phyloP scores from a whole-genome alignment of 2,797 vertebrate genomes.

The Spea hammondii region DNA sequence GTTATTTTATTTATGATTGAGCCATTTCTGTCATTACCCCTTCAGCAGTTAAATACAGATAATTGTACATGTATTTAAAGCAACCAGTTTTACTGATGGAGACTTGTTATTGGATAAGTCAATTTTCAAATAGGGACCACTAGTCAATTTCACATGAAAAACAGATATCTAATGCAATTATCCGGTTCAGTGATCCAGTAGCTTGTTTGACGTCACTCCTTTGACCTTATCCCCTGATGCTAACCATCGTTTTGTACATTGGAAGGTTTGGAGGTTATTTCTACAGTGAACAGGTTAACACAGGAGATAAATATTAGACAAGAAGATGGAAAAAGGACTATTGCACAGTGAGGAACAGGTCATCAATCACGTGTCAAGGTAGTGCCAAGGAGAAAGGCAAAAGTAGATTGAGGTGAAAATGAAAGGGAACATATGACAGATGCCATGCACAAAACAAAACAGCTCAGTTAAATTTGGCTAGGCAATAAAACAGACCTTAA shows the following conservation, averaged over 20 bases:
- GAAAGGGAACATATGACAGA: not conserved
- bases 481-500: not conserved
- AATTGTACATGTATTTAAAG: not conserved
- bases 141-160: slow-evolving; percentile 17
- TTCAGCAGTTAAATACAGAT: slow-evolving; percentile 1
- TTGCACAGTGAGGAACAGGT: slow-evolving; percentile 5
- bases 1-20: too few species aligned
- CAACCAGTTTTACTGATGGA: not conserved
- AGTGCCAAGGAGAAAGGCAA: not conserved
- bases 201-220: slow-evolving; percentile 30
- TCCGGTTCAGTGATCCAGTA: slow-evolving; percentile 34
- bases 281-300: slow-evolving; percentile 1
- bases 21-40: too few species aligned
- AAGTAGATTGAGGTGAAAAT: slow-evolving; percentile 12
- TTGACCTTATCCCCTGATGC: slow-evolving; percentile 27
- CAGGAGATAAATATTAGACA: slow-evolving; percentile 3
- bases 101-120: not conserved
- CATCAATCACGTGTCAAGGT: slow-evolving; percentile 29
- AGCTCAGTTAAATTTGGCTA: not conserved
- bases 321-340: slow-evolving; percentile 26
- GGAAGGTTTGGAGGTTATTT: slow-evolving; percentile 23
- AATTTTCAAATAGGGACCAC: slow-evolving; percentile 13
- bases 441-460: not conserved
- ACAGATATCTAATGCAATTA: slow-evolving; percentile 29
- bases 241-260: slow-evolving; percentile 10